Conservation (phyloP, 2,113 vertebrate genomes). For the Acanthisitta chloris region DNA sequence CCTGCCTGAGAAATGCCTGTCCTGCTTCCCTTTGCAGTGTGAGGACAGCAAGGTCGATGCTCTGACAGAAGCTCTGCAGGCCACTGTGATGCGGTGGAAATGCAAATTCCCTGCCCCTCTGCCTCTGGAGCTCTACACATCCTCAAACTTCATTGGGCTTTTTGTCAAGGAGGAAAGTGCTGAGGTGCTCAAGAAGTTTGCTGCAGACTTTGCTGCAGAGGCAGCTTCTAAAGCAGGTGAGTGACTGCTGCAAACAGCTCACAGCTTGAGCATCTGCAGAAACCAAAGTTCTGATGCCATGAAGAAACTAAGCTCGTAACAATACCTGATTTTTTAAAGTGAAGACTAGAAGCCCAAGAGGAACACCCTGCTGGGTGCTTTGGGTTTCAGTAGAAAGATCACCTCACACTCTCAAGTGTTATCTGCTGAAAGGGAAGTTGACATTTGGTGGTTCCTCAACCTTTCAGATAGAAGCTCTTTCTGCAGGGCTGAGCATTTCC, state of each 20-base stretch:
- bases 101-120: slow-evolving; percentile 87
- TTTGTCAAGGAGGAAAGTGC: slow-evolving; percentile 95
- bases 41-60: slow-evolving; percentile 92
- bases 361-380: rapidly evolving
- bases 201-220: slow-evolving; percentile 89
- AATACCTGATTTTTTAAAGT: not conserved
- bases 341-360: not conserved
- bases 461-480: not conserved
- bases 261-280: not conserved
- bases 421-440: slow-evolving; percentile 40
- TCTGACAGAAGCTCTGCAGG: slow-evolving; percentile 87
- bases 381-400: not conserved
- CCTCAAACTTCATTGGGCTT: slow-evolving; percentile 95
- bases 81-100: slow-evolving; percentile 87
- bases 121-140: slow-evolving; percentile 92
- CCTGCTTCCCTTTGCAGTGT: slow-evolving; percentile 76
- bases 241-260: not conserved
- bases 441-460: slow-evolving; percentile 50
- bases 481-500: not conserved
- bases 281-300: not conserved
- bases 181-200: slow-evolving; percentile 92
- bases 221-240: slow-evolving; percentile 89
- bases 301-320: not conserved
- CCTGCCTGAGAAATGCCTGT: not conserved
- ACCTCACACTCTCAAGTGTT: not conserved